Evolutionary conservation across 2,797 vertebrate species (phyloP).

Genomic region (Nasua narica): DNA sequence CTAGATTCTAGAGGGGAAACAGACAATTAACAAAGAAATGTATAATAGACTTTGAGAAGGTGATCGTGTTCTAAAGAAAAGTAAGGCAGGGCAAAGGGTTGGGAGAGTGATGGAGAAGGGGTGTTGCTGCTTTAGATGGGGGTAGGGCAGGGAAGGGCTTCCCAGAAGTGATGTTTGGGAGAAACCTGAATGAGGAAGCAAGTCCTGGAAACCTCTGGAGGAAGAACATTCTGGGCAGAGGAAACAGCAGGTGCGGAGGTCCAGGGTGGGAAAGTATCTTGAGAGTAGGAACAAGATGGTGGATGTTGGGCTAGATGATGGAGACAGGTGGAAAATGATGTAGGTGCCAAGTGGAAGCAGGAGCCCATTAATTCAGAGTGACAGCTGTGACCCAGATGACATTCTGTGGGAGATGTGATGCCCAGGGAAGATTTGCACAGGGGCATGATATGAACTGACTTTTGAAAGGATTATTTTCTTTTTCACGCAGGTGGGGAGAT

Average conservation of each 20-base stretch:
- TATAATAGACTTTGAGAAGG: not conserved
- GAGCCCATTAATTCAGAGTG: not conserved
- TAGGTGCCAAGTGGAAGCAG: not conserved
- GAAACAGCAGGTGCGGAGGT: not conserved
- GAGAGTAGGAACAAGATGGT: not conserved
- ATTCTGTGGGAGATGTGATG: rapidly evolving
- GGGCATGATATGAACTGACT: not conserved
- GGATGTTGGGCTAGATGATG: not conserved
- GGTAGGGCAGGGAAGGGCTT: not conserved
- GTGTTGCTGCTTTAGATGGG: not conserved
- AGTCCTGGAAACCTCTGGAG: not conserved
- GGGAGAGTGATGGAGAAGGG: not conserved
- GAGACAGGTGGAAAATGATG: not conserved
- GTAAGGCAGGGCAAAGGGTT: not conserved
- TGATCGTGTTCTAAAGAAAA: not conserved
- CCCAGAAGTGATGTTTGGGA: not conserved
- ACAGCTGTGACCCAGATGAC: not conserved
- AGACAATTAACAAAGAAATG: not conserved
- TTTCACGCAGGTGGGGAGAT: not conserved
- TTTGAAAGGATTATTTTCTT: not conserved
- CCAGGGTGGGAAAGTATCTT: not conserved
- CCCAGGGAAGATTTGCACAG: not conserved
- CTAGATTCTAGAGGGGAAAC: not conserved
- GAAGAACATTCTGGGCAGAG: not conserved
- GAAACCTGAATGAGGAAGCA: not conserved